Percentiles rank a stretch among this genome's conserved stretches.
phyloP scores from a whole-genome alignment of 2,113 vertebrate genomes.

The Neopipo cinnamomea region DNA sequence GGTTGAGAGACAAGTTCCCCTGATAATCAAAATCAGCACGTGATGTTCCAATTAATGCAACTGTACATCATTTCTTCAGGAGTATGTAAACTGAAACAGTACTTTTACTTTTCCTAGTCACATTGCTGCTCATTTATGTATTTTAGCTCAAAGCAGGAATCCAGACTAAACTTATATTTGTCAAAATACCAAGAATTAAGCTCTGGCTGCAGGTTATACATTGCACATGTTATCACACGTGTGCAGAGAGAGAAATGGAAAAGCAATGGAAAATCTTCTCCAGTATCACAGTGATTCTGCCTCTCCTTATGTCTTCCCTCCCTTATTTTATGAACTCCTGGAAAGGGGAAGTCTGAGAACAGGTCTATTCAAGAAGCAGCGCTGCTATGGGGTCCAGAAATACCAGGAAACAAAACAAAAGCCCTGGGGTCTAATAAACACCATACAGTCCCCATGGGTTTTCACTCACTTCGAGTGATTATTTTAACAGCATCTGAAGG shows the following conservation, averaged over 20 bases:
- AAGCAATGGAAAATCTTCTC: background rate
- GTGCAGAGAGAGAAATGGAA: background rate
- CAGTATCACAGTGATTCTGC: background rate
- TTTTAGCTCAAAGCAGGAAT: background rate
- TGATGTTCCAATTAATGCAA: constrained; percentile 1
- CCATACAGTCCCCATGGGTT: background rate
- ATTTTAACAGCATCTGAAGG: constrained; percentile 18
- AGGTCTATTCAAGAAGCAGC: background rate
- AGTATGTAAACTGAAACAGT: background rate
- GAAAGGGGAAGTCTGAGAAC: background rate
- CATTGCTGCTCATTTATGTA: background rate
- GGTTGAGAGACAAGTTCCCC: background rate
- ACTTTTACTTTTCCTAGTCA: background rate
- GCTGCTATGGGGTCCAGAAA: background rate
- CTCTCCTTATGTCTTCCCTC: background rate
- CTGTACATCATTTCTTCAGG: background rate
- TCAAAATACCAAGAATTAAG: background rate
- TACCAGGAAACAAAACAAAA: background rate
- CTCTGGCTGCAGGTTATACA: background rate
- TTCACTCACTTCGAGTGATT: background rate
- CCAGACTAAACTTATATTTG: background rate
- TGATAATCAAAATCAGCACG: background rate
- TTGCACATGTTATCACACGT: background rate
- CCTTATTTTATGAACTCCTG: background rate
- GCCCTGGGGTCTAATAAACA: background rate